Evolutionary conservation across 1,140 invertebrate genomes (phyloP), one percentile per base, ranked within the genome.

Genomic region (Charaxes varanes): DNA sequence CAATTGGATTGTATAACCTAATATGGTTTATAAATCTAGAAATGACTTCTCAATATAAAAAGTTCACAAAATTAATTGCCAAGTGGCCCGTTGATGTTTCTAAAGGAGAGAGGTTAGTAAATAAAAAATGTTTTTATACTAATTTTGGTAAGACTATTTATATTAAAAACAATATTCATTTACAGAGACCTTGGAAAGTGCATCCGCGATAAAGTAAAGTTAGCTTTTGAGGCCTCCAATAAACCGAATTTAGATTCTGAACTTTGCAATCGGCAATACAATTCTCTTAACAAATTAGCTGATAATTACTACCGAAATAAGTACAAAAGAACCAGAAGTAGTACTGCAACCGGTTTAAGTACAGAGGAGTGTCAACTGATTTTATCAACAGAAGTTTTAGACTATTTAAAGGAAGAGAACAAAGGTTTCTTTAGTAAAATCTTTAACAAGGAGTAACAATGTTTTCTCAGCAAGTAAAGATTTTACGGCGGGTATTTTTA

Each of bases 41-140:
- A 28, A 89, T 91, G 90, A 87, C 88, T 63, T 85, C 85, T 48
- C 86, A 85, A 55, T 93, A 93, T 66, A 91, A 89, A 66, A 88
- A 90, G 69, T 93, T 92, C 72, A 69, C 92, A 11, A 88, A 87
- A 79, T 77, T 95, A 42, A 86, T 94, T 47, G 88, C 93, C 71
- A 89, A 90, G 68, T 95, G 93, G 93, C 92, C 93, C 16, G 49
- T 93, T 15, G 93, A 94, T 73, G 77, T 84, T 53, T 83, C 84
- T 6, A 95, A 94, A 87, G 69, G 78, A 13, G 89, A 89, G 65
- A 90, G 91, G 92, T 93, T 84, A 82, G 68, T 38, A 34, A 7
- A 14, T 23, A 23, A 18, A 23, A 26, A 13, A 4, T 8, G 6
- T n/a, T 36, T 19, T 33, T 33, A 6, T 12, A 34, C 8, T 21